Conservation (phyloP, 2,888 invertebrate species). For the Parelbella ahira region DNA sequence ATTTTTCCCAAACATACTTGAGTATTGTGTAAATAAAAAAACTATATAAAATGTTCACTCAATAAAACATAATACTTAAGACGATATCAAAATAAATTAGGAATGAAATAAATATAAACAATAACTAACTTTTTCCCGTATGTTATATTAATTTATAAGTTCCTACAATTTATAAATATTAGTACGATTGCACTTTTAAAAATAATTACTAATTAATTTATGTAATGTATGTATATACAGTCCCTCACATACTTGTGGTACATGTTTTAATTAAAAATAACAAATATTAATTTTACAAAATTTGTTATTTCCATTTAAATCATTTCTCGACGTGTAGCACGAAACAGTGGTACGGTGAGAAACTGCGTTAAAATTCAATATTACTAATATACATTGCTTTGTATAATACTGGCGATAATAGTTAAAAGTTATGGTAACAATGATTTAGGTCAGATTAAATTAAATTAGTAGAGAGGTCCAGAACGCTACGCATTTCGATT, state of each 20-base stretch:
- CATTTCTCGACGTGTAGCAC: neutral
- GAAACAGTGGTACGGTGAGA: slow-evolving; percentile 1
- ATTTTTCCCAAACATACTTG: no score
- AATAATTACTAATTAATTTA: slow-evolving; percentile 46
- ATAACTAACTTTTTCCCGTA: no score
- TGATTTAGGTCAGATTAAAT: no score
- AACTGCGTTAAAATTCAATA: slow-evolving; percentile 3
- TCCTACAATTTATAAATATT: slow-evolving; percentile 43
- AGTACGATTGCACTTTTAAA: slow-evolving; percentile 71
- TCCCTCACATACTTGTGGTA: slow-evolving; percentile 12
- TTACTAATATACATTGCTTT: no score
- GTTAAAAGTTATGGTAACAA: no score
- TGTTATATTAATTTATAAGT: slow-evolving; percentile 30
- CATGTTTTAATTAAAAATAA: neutral
- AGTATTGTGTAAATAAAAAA: no score
- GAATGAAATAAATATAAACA: slow-evolving; percentile 31
- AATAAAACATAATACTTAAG: no score
- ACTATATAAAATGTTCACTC: no score
- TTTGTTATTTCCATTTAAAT: neutral
- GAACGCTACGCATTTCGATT: no score
- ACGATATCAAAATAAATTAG: no score
- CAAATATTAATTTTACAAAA: neutral
- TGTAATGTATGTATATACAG: slow-evolving; percentile 19
- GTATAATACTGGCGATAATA: no score
- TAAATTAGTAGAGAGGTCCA: no score